Conservation (phyloP, 2,888 invertebrate genomes). For the Epistrophe grossulariae region DNA sequence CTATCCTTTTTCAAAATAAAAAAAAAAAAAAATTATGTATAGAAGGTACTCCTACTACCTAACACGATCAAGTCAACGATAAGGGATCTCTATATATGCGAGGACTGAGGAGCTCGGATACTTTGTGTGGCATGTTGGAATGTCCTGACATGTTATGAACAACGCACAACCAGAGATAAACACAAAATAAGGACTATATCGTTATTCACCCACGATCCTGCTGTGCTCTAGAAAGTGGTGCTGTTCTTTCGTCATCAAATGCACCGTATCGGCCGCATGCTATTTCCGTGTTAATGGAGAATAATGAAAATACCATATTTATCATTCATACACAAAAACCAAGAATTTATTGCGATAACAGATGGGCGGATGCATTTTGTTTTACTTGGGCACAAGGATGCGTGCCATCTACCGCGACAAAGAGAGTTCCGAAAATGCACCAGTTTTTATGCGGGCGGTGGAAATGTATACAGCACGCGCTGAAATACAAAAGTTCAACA, state of each 20-base stretch:
- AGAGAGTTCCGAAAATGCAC: slow-evolving; percentile 47
- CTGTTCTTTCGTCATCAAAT: slow-evolving; percentile 43
- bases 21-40: not conserved
- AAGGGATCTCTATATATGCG: slow-evolving; percentile 59
- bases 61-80: slow-evolving; percentile 66
- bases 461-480: slow-evolving; percentile 56
- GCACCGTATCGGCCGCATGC: slow-evolving; percentile 44
- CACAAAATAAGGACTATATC: slow-evolving; percentile 18
- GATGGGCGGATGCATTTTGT: slow-evolving; percentile 74
- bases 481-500: slow-evolving; percentile 37
- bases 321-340: not conserved
- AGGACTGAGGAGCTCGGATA: slow-evolving; percentile 23
- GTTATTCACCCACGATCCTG: slow-evolving; percentile 66
- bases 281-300: slow-evolving; percentile 49
- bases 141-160: slow-evolving; percentile 65
- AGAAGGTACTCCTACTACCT: slow-evolving; percentile 62
- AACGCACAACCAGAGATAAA: slow-evolving; percentile 61
- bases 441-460: slow-evolving; percentile 64
- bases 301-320: slow-evolving; percentile 52
- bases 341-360: slow-evolving; percentile 74
- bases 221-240: slow-evolving; percentile 52
- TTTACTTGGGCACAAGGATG: slow-evolving; percentile 39
- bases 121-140: slow-evolving; percentile 67
- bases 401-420: slow-evolving; percentile 37
- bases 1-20: slow-evolving; percentile 23